These are phyloP conservation scores for Hippocampus barbouri DNA, from an alignment of 2,113 vertebrate genomes.

Conservation along the genomic window DNA sequence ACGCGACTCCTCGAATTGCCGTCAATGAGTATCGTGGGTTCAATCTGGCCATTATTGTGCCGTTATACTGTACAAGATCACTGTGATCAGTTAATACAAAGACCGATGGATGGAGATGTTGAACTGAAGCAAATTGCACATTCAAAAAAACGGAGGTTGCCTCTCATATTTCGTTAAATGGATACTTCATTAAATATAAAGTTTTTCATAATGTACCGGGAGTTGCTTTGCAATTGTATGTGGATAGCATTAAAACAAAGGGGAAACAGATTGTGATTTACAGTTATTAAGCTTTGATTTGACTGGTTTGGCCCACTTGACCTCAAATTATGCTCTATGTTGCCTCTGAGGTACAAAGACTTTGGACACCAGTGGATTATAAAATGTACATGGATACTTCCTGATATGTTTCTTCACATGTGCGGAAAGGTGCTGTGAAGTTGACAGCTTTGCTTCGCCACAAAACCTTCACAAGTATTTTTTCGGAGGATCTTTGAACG, in stretches of 20 bases:
- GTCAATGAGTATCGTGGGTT: too few species aligned
- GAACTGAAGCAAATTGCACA: too few species aligned
- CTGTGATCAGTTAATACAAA: too few species aligned
- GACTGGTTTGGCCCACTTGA: too few species aligned
- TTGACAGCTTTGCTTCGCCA: background rate
- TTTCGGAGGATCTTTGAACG: background rate
- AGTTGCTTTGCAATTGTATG: background rate
- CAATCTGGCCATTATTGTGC: too few species aligned
- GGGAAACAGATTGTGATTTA: background rate
- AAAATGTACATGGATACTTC: background rate
- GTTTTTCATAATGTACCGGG: background rate
- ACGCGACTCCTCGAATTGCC: too few species aligned
- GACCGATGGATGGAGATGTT: too few species aligned
- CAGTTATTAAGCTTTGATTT: too few species aligned
- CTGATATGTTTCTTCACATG: background rate
- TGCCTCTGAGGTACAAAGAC: too few species aligned
- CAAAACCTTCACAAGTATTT: background rate
- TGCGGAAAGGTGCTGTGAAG: background rate
- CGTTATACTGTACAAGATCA: too few species aligned
- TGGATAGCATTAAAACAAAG: background rate
- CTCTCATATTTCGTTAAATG: background rate
- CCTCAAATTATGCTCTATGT: too few species aligned
- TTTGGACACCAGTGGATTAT: too few species aligned
- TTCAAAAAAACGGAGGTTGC: background rate
- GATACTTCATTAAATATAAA: background rate